Conservation (phyloP, 2,888 invertebrate genomes). For the Chrysolina haemoptera region DNA sequence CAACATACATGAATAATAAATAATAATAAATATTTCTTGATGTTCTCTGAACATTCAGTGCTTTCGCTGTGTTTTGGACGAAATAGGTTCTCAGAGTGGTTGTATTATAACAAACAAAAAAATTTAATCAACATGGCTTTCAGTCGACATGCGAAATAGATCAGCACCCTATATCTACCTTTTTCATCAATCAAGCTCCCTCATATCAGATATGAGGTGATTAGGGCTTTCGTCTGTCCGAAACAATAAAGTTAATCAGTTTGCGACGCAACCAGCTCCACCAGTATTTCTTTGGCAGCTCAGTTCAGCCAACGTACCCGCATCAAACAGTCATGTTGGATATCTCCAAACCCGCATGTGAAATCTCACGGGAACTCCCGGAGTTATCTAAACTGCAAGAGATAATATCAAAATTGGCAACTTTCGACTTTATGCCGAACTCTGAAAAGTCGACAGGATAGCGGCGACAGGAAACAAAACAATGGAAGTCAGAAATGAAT, state of each 20-base stretch:
- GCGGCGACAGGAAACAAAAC: background rate
- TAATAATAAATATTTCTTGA: too few species aligned
- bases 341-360: slow-evolving; percentile 17
- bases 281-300: slow-evolving; percentile 11
- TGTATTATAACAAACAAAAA: too few species aligned
- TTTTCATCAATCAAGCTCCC: background rate
- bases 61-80: too few species aligned
- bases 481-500: too few species aligned
- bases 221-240: slow-evolving; percentile 11
- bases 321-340: slow-evolving; percentile 11
- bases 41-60: too few species aligned
- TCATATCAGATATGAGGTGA: background rate
- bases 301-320: slow-evolving; percentile 5
- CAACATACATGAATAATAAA: too few species aligned
- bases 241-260: slow-evolving; percentile 20
- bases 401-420: slow-evolving; percentile 9
- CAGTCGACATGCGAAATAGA: background rate
- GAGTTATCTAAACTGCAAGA: slow-evolving; percentile 3
- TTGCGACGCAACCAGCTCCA: slow-evolving; percentile 9
- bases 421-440: background rate
- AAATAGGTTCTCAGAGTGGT: too few species aligned
- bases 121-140: too few species aligned
- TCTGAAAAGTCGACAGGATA: background rate
- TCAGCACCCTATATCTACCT: background rate
- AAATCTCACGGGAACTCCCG: slow-evolving; percentile 7